Conservation (phyloP, 2,888 invertebrate species). For the Volucella zonaria region DNA sequence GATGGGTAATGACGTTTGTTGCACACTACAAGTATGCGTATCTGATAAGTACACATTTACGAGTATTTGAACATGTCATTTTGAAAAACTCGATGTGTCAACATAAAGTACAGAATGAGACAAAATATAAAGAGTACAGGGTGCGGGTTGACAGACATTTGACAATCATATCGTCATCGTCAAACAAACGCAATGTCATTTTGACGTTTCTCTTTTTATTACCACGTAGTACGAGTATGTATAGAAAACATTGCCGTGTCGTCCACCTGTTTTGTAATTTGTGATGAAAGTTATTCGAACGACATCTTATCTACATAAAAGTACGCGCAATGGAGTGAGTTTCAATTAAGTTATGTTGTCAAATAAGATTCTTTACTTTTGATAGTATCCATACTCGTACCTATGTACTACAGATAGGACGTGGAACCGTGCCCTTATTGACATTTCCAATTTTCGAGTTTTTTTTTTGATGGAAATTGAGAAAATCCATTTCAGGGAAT, state of each 20-base stretch:
- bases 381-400: constrained; percentile 8
- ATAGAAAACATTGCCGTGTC: neutral
- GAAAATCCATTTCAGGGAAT: constrained; percentile 15
- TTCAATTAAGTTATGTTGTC: constrained; percentile 54
- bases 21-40: neutral
- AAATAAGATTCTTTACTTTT: constrained; percentile 39
- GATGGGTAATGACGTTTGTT: constrained; percentile 36
- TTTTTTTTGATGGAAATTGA: constrained; percentile 26
- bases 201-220: constrained; percentile 47
- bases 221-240: neutral
- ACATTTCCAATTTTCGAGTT: constrained; percentile 42
- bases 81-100: constrained; percentile 44
- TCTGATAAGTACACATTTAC: neutral
- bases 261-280: constrained; percentile 42
- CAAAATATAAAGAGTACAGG: constrained; percentile 11
- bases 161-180: constrained; percentile 32
- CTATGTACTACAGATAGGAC: too few relatives aligned
- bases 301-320: constrained; percentile 6
- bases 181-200: constrained; percentile 34
- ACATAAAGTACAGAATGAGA: constrained; percentile 7
- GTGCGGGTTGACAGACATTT: constrained; percentile 43
- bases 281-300: constrained; percentile 13
- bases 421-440: constrained; percentile 13
- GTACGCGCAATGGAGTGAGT: constrained; percentile 17
- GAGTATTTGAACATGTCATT: neutral